Percentiles rank a stretch among this genome's conserved stretches.
Conservation (phyloP, 2,113 vertebrate genomes). For the Mus musculus region GRCm39 chrX:35589001-35589500, state of each 20-base stretch:
- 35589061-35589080: neutral
- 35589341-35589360: constrained; percentile 24
- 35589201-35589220: neutral
- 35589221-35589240: neutral
- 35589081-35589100: neutral
- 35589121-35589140: neutral
- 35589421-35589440: neutral
- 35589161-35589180: neutral
- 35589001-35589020: neutral
- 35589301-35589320: neutral
- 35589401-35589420: neutral
- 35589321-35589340: constrained; percentile 28
- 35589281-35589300: neutral
- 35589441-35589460: constrained; percentile 19
- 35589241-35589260: constrained; percentile 29
- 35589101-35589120: neutral
- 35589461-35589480: neutral
- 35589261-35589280: neutral
- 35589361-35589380: neutral
- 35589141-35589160: neutral
- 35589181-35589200: neutral
- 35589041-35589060: neutral
- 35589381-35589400: constrained; percentile 59
- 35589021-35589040: neutral
- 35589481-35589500: neutral